Evolutionary conservation across 2,113 vertebrate genomes (phyloP), one percentile per base, ranked within the genome.

Genomic region (Sinocyclocheilus maitianheensis): DNA sequence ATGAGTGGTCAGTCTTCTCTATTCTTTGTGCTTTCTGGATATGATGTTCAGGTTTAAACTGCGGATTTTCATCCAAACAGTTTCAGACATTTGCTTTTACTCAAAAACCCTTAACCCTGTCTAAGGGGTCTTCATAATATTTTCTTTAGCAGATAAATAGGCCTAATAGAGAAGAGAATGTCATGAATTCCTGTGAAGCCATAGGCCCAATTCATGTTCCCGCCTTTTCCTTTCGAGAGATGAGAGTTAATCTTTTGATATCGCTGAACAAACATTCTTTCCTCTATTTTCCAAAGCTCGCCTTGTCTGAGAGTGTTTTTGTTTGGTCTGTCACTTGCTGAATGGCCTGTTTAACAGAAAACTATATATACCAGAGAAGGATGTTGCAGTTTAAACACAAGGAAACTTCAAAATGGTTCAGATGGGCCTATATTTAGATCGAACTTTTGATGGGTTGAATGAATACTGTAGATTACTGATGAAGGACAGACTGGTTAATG

Each of bases 171-270:
- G 83, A 88, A 83, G 30, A 78, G 85, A 83, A 89, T 79, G 86
- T 87, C 83, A 85, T 58, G 63, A 89, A 89, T 87, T 89, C 88
- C 75, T 76, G 74, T 87, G 75, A 89, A 87, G 86, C 88, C 83
- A 85, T 85, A 87, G 88, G 83, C 86, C 74, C 84, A 74, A 86
- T 87, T 81, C 76, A 80, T 83, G 65, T 86, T 79, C 76, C 67
- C 30, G n/a, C 81, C 77, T 87, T 85, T 87, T 80, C 40, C 37
- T 87, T 77, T 83, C 48, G 65, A 80, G 60, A 87, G 79, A 86
- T 85, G 81, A 69, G 86, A 87, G 88, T 85, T 89, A 86, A 89
- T 87, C 88, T 89, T 83, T 84, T 87, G 84, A 87, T 89, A 87
- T 86, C 75, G 71, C 67, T 86, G 85, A 84, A 85, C 67, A 89